Evolutionary conservation across 2,113 vertebrate species (phyloP).

Genomic region (Tyrannus savana): DNA sequence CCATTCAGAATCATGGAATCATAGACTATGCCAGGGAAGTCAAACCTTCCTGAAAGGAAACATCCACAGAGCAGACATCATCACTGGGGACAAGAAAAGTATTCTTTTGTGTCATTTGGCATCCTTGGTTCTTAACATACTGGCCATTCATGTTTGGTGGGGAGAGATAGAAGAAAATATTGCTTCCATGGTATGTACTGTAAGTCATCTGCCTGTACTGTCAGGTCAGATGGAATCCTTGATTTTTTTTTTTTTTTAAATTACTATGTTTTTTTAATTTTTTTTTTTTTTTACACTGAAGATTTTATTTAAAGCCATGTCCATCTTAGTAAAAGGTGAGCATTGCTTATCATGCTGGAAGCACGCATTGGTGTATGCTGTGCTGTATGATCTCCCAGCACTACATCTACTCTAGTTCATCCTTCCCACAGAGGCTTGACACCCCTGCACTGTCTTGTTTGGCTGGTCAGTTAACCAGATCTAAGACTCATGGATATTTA

Average conservation of each 20-base stretch:
- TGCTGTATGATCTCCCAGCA: neutral
- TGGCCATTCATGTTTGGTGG: neutral
- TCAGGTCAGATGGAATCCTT: neutral
- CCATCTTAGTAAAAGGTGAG: neutral
- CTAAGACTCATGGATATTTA: conserved; percentile 42
- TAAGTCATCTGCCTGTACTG: neutral
- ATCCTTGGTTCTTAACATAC: neutral
- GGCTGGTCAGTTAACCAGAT: conserved; percentile 33
- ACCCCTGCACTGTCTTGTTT: neutral
- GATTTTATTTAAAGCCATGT: neutral
- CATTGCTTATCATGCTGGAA: neutral
- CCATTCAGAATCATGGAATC: neutral
- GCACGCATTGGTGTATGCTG: neutral
- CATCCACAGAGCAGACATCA: neutral
- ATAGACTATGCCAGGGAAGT: neutral
- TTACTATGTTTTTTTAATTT: too few species aligned
- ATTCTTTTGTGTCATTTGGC: neutral
- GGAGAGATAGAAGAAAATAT: neutral
- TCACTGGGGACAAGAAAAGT: neutral
- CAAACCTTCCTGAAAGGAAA: neutral
- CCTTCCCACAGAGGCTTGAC: neutral
- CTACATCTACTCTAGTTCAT: neutral
- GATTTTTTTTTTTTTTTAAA: too few species aligned
- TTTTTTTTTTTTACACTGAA: neutral
- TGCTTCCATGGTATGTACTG: neutral